A percentile compares a stretch with the other conserved stretches of the same genome.
phyloP scores from a whole-genome alignment of 2,113 vertebrate genomes.

The Coptodon rendalli region DNA sequence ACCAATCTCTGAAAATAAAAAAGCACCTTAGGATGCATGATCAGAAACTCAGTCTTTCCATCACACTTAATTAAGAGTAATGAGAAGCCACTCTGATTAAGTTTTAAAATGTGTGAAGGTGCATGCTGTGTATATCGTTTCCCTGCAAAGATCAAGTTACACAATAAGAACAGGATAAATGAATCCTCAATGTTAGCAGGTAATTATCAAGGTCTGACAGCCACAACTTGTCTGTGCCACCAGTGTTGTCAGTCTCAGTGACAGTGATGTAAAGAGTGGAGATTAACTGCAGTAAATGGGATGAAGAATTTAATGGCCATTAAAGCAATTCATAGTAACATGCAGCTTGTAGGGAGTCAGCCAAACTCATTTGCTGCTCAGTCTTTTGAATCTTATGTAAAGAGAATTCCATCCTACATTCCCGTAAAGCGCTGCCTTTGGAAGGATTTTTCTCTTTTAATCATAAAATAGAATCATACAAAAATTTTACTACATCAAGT shows the following conservation, averaged over 20 bases:
- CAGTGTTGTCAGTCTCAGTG: neutral
- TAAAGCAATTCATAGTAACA: neutral
- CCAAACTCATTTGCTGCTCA: slow-evolving; percentile 4
- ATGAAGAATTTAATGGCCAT: neutral
- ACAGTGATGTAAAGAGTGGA: neutral
- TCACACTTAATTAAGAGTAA: slow-evolving; percentile 5
- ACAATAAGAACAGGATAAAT: neutral
- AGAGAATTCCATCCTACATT: neutral
- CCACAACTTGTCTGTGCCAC: neutral
- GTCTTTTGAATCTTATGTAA: neutral
- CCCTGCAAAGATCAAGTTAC: neutral
- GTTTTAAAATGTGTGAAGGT: neutral
- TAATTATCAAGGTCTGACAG: neutral
- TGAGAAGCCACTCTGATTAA: neutral
- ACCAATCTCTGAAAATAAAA: neutral
- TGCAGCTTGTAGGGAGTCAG: neutral
- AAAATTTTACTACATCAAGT: neutral
- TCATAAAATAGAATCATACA: neutral
- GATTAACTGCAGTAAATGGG: neutral
- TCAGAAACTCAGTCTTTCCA: neutral
- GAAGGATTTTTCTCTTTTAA: neutral
- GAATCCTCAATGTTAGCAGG: neutral
- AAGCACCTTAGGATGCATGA: neutral
- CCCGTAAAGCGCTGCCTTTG: neutral
- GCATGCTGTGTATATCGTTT: neutral